Base-by-base conservation (phyloP, 2,888 invertebrate genomes). In the Polia nebulosa region DNA sequence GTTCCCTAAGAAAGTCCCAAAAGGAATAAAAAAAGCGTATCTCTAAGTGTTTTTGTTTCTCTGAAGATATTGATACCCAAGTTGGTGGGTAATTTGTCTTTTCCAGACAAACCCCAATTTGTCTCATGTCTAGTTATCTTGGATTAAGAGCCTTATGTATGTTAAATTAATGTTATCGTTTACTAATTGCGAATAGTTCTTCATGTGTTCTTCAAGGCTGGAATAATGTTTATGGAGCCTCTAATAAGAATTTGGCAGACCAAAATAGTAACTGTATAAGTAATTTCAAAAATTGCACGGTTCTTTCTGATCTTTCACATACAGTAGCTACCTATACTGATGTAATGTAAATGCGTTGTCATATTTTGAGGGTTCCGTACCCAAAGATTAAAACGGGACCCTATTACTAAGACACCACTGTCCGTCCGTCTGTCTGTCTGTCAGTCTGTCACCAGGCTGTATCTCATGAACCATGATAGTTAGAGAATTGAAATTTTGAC, bases 1-100 rank as follows among this genome's bases (percentile, higher is more conserved):
- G 32, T 25, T 60, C 55, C 60, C 55, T 27, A 41, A 69, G 49
- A 57, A 58, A 45, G 6, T 52, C 55, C 47, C 66, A 13, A 47
- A 52, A 45, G 36, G 27, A 58, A 65, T 59, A 76, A 61, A 65
- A n/a, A 55, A 66, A 61, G 36, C 39, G 25, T 55, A 61, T 62
- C 41, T 39, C 47, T 53, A 57, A 59, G 66, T 68, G 71, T 79
- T 79, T 76, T 79, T 72, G 57, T 61, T 76, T 76, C 25, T 52
- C 15, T 39, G 6, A 41, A 63, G 44, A 72, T 72, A 81, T 72
- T 72, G 71, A 72, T 72, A 72, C 49, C 17, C 52, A 72, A 78
- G 52, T 76, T 72, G 62, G 39, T 15, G 5, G 55, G 64, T 68
- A 58, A 79, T 77, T 69, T 77, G 63, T 79, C 71, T 76, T 49